Percentiles rank a stretch among this genome's conserved stretches.
phyloP scores from a whole-genome alignment of 2,888 invertebrate species.

The Diloba caeruleocephala region DNA sequence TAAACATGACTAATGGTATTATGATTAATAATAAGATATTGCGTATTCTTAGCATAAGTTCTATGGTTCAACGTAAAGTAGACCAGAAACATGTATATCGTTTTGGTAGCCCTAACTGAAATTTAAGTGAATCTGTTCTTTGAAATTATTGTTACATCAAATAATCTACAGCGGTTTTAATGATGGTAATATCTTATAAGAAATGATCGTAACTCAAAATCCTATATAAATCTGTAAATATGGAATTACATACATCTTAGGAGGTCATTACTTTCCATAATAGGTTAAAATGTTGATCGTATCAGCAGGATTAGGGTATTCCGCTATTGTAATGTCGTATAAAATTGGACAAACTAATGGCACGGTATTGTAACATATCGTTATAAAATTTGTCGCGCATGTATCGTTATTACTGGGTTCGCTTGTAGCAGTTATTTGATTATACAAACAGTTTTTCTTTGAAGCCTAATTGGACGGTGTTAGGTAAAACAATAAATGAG shows the following conservation, averaged over 20 bases:
- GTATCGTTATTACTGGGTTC: conserved; percentile 20
- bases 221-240: conserved; percentile 27
- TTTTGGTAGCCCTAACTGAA: conserved; percentile 86
- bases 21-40: conserved; percentile 36
- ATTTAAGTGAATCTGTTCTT: conserved; percentile 49
- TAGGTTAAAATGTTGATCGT: conserved; percentile 18
- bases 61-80: conserved; percentile 32
- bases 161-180: conserved; percentile 32
- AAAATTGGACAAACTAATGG: conserved; percentile 19
- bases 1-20: conserved; percentile 18
- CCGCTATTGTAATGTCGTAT: conserved; percentile 30
- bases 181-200: conserved; percentile 26
- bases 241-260: conserved; percentile 24
- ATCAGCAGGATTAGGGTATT: conserved; percentile 14
- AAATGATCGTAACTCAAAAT: conserved; percentile 23
- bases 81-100: conserved; percentile 73
- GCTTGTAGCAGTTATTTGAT: conserved; percentile 2
- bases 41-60: conserved; percentile 38
- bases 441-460: conserved; percentile 1
- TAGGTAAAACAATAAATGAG: conserved; percentile 17
- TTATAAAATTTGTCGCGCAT: conserved; percentile 2
- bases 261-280: conserved; percentile 2
- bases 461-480: conserved; percentile 3
- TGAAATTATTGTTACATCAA: conserved; percentile 31
- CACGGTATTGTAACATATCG: conserved; percentile 3